These are phyloP conservation scores for Liasis olivaceus DNA, from an alignment of 2,797 vertebrate genomes.

Conservation along the genomic window DNA sequence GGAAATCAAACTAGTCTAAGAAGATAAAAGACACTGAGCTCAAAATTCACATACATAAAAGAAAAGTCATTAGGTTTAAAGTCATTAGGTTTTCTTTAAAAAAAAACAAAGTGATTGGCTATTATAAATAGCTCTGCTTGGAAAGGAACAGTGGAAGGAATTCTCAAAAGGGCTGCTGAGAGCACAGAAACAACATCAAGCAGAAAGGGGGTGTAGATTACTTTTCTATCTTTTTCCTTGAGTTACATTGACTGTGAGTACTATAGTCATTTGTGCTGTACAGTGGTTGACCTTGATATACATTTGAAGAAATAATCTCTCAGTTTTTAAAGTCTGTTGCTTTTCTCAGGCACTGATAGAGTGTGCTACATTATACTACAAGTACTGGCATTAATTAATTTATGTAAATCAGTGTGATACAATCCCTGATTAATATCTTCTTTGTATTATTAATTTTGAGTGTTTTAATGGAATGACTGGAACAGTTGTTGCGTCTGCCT, in stretches of 20 bases:
- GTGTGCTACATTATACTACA: constrained; percentile 26
- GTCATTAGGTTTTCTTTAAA: neutral
- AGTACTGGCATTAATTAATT: constrained; percentile 72
- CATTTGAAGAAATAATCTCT: constrained; percentile 34
- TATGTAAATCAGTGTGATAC: constrained; percentile 72
- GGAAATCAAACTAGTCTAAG: constrained; percentile 29
- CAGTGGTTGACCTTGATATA: constrained; percentile 32
- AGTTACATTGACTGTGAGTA: constrained; percentile 30
- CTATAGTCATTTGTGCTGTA: constrained; percentile 7
- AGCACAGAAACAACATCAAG: neutral
- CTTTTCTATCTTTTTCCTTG: constrained; percentile 11
- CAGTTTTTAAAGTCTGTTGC: constrained; percentile 21
- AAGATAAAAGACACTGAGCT: constrained; percentile 16
- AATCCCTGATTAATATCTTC: constrained; percentile 65
- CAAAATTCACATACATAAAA: constrained; percentile 39
- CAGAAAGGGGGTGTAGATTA: constrained; percentile 20
- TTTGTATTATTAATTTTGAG: constrained; percentile 70
- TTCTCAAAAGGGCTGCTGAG: neutral
- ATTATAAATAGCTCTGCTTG: constrained; percentile 36
- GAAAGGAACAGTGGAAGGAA: constrained; percentile 31
- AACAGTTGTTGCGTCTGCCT: constrained; percentile 60
- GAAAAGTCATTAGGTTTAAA: neutral
- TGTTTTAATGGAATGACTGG: constrained; percentile 61
- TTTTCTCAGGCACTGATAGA: constrained; percentile 47
- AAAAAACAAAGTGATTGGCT: constrained; percentile 15